Evolutionary conservation across 1,140 invertebrate genomes (phyloP), one percentile per base, ranked within the genome.

Genomic region (Drosophila pachea): DNA sequence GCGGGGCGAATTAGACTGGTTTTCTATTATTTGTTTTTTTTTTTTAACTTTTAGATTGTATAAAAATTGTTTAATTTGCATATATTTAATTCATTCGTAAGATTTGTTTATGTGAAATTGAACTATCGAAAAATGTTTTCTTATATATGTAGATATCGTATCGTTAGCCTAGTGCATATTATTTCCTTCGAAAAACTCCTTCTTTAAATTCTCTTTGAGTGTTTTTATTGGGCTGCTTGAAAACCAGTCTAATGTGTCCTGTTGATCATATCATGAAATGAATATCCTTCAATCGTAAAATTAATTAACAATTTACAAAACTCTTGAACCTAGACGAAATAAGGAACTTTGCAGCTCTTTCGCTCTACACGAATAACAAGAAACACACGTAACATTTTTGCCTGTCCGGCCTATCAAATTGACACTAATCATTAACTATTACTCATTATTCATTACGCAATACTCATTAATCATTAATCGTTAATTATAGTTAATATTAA

Each of bases 271-370:
- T 61, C 32, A 75, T 59, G 38, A 36, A 70, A 14, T 7, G 40
- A 16, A 43, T 65, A 40, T 22, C 36, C 64, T 60, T 54, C 33
- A 59, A 47, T 73, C 22, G 22, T 22, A 58, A 68, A 62, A 78
- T 66, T 82, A 78, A 74, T 75, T 68, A 73, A 78, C 73, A 78
- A 58, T 68, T 76, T 67, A 64, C 53, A 67, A 65, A 78, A 73
- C 62, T 68, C 42, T 22, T 29, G 40, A 79, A 73, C 35, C 76
- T 79, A 78, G 50, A 68, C 61, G 56, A 84, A 76, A 64, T 74
- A 81, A 76, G 77, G 77, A 81, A 81, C 74, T 67, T 43, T 45
- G 71, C 58, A 60, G 47, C 68, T 52, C 54, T 58, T 38, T 40
- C 14, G 42, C 42, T 55, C 33, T 62, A 42, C 31, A 5, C 36